Conservation (phyloP, 64 coral and sea anemone genomes). For the Actinia tenebrosa region DNA sequence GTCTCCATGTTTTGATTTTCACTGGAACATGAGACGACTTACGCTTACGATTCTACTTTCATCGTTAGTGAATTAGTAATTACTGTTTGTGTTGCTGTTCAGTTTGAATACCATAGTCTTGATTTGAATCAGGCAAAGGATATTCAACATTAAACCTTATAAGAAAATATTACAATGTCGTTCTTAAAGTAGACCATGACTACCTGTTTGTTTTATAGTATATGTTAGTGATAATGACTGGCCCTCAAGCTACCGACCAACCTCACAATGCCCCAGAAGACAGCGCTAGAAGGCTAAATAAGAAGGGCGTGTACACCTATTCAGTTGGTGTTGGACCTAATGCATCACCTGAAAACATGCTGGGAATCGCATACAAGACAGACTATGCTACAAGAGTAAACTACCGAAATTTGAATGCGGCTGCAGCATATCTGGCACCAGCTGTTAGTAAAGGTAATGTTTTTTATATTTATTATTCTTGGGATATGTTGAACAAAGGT, state of each 20-base stretch:
- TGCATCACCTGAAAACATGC: constrained; percentile 4
- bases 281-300: constrained; percentile 8
- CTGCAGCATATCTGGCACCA: constrained; percentile 9
- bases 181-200: too few species aligned
- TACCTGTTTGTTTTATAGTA: neutral
- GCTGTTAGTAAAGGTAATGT: constrained; percentile 15
- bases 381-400: constrained; percentile 21
- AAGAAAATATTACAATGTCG: too few species aligned
- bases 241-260: constrained; percentile 33
- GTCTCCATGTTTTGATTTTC: too few species aligned
- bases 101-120: too few species aligned
- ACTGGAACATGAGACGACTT: too few species aligned
- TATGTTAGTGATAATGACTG: constrained; percentile 35
- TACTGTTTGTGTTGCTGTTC: too few species aligned
- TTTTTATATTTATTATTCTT: neutral
- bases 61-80: too few species aligned
- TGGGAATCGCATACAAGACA: constrained; percentile 11
- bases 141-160: too few species aligned
- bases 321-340: constrained; percentile 44
- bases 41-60: too few species aligned
- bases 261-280: neutral
- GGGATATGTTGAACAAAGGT: neutral
- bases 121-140: too few species aligned
- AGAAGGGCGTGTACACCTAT: constrained; percentile 31
- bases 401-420: neutral